phyloP scores from a whole-genome alignment of 2,113 vertebrate species.

The Oncorhynchus mykiss region DNA sequence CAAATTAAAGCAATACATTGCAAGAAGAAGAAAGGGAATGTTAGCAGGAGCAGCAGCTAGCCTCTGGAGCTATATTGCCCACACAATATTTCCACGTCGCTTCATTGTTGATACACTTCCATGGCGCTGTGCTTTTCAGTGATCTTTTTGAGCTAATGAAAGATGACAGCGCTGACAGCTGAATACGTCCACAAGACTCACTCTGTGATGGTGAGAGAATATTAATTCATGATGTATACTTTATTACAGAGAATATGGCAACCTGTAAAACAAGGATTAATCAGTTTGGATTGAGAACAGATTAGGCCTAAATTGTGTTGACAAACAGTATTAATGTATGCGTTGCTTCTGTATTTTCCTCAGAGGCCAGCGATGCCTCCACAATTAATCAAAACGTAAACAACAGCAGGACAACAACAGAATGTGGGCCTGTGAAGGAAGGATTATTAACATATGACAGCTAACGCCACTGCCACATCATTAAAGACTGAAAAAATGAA shows the following conservation, averaged over 20 bases:
- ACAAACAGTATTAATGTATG: slow-evolving; percentile 17
- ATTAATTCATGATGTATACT: slow-evolving; percentile 43
- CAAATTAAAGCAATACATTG: too few species aligned
- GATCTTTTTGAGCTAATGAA: slow-evolving; percentile 19
- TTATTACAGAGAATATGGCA: slow-evolving; percentile 35
- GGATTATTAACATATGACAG: not conserved
- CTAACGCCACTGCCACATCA: not conserved
- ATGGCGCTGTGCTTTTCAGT: slow-evolving; percentile 8
- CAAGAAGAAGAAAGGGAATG: too few species aligned
- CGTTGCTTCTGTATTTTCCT: too few species aligned
- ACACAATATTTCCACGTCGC: not conserved
- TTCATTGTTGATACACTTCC: too few species aligned
- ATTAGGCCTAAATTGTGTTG: slow-evolving; percentile 31
- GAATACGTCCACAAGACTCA: slow-evolving; percentile 36
- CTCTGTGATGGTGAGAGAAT: slow-evolving; percentile 11
- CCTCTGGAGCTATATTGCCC: too few species aligned
- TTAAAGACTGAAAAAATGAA: not conserved
- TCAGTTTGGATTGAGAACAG: slow-evolving; percentile 47
- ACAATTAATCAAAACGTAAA: slow-evolving; percentile 52
- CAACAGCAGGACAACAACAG: slow-evolving; percentile 42
- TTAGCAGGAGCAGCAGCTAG: too few species aligned
- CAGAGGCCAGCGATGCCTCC: slow-evolving; percentile 23
- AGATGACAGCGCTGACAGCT: slow-evolving; percentile 21
- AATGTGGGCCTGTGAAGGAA: slow-evolving; percentile 18
- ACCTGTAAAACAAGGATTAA: slow-evolving; percentile 39